Evolutionary conservation across 2,113 vertebrate species (phyloP).

Genomic region (Rhinogobius similis): DNA sequence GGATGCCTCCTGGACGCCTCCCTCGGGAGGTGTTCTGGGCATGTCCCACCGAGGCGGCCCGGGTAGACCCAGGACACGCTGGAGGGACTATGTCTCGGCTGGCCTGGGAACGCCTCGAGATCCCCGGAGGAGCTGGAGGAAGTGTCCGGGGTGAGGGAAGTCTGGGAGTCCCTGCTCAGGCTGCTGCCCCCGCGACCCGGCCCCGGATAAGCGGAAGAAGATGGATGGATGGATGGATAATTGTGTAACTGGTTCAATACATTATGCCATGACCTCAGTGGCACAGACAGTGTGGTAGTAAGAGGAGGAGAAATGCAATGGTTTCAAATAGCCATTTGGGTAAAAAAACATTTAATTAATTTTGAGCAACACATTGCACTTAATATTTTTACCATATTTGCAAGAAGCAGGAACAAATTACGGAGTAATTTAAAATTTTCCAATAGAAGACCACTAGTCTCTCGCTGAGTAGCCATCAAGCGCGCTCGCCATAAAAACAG

Average conservation of each 20-base stretch:
- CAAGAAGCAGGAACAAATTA: not conserved
- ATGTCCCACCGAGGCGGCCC: too few relatives aligned
- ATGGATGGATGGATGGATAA: too few relatives aligned
- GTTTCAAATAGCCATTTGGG: not conserved
- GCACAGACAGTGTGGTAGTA: not conserved
- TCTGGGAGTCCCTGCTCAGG: too few relatives aligned
- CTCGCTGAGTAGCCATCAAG: slow-evolving; percentile 26
- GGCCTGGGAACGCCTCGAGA: too few relatives aligned
- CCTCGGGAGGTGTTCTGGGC: too few relatives aligned
- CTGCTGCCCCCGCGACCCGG: too few relatives aligned
- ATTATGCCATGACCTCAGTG: not conserved
- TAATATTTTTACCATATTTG: not conserved
- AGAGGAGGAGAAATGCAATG: not conserved
- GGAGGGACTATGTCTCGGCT: too few relatives aligned
- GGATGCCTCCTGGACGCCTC: too few relatives aligned
- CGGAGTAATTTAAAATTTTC: not conserved
- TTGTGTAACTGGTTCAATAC: not conserved
- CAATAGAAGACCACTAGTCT: slow-evolving; percentile 21
- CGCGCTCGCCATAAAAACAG: slow-evolving; percentile 23
- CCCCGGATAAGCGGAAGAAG: too few relatives aligned
- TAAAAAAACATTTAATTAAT: not conserved
- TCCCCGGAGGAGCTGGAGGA: too few relatives aligned
- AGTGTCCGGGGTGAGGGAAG: too few relatives aligned
- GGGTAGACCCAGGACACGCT: too few relatives aligned
- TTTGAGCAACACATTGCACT: not conserved